Base-by-base conservation (phyloP, 2,888 invertebrate genomes). In the Acanthosepion pharaonis region DNA sequence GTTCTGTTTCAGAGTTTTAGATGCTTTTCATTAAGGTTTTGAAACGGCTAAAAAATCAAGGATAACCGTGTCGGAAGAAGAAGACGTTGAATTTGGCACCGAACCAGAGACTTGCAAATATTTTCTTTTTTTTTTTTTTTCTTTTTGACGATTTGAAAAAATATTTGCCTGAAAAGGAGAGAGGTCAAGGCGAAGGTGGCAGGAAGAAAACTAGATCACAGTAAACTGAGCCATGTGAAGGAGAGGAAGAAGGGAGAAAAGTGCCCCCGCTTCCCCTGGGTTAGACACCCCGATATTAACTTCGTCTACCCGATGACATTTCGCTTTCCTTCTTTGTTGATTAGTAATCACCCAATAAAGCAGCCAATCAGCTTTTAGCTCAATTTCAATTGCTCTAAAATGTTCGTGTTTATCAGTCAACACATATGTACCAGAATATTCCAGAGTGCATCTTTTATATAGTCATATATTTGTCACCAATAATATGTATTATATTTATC, bases 191-290 rank as follows among this genome's bases (percentile, higher is more conserved):
- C n/a, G 78, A n/a, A 78, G n/a, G n/a, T 33, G 11, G 9, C 78
- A 78, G n/a, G 78, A 78, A n/a, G 78, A 78, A 78, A 78, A 33
- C 78, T 78, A 78, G 78, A 78, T 78, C 78, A 78, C n/a, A 78
- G 78, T 78, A 78, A 78, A 78, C 78, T 78, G 78, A 78, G n/a
- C 78, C 78, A 78, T 78, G 78, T 78, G n/a, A 18, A n/a, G 78
- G 78, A 33, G 78, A 78, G n/a, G n/a, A 78, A 78, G 78, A n/a
- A 78, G n/a, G 78, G 33, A 78, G 78, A n/a, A 78, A 78, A 78
- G n/a, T n/a, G 18, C 18, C n/a, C n/a, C n/a, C 33, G 15, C 78
- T 78, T 78, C 78, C 78, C n/a, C 78, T 78, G 11, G n/a, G 78
- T 78, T n/a, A n/a, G n/a, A 78, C n/a, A 78, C 78, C n/a, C 78